phyloP scores from a whole-genome alignment of 2,888 invertebrate species.

The Hirtodrosophila trivittata region DNA sequence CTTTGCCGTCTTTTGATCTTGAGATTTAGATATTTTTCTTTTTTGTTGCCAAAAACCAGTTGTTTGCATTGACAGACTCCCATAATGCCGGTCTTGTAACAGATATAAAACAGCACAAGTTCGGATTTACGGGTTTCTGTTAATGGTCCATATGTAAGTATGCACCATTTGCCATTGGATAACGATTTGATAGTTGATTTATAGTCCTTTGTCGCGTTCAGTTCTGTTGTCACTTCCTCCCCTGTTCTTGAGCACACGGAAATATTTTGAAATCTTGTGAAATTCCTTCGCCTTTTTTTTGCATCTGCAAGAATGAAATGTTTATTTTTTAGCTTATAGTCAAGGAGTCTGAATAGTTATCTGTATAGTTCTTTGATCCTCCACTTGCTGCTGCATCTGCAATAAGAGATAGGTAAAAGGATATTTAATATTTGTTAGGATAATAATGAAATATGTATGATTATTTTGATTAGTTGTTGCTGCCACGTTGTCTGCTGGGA shows the following conservation, averaged over 20 bases:
- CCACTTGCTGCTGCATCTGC: too few species aligned
- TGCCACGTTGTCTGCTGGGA: slow-evolving; percentile 1
- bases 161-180: slow-evolving; percentile 75
- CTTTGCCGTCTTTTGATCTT: background rate
- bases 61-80: slow-evolving; percentile 85
- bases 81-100: slow-evolving; percentile 84
- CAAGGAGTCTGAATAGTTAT: too few species aligned
- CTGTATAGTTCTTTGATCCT: too few species aligned
- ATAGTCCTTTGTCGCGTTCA: slow-evolving; percentile 4
- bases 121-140: slow-evolving; percentile 85
- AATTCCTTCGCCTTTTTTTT: slow-evolving; percentile 22
- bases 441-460: background rate
- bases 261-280: slow-evolving; percentile 38
- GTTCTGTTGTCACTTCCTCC: background rate
- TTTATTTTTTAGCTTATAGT: background rate
- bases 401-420: background rate
- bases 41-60: slow-evolving; percentile 75
- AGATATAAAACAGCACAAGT: slow-evolving; percentile 84
- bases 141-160: slow-evolving; percentile 84
- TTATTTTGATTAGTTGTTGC: background rate
- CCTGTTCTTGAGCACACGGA: too few species aligned
- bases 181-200: slow-evolving; percentile 25
- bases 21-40: background rate
- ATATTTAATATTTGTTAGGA: background rate
- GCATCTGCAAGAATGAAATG: slow-evolving; percentile 1